Conservation (phyloP, 2,888 invertebrate genomes). For the Agonopterix arenella region DNA sequence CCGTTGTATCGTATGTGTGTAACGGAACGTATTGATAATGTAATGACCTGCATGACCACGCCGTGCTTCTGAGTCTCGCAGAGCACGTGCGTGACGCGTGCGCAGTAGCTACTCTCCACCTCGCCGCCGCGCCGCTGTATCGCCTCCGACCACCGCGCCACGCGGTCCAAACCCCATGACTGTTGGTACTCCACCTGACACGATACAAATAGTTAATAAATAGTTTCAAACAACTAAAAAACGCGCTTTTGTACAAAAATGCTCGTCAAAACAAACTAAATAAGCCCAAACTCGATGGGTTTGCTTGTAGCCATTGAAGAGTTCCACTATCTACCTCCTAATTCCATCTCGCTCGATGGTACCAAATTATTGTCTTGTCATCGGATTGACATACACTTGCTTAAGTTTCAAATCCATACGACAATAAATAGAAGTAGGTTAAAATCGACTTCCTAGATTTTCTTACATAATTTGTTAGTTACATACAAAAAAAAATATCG, state of each 20-base stretch:
- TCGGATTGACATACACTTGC: too few species aligned
- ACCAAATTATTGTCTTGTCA: too few species aligned
- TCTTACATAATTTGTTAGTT: too few species aligned
- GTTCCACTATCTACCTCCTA: too few species aligned
- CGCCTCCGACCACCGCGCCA: slow-evolving; percentile 80
- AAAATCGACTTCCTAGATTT: too few species aligned
- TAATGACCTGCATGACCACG: slow-evolving; percentile 85
- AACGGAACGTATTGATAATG: slow-evolving; percentile 10
- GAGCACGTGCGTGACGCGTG: slow-evolving; percentile 93
- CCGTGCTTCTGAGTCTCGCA: slow-evolving; percentile 94
- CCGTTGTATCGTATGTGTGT: slow-evolving; percentile 81
- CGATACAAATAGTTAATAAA: neutral
- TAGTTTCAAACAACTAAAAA: neutral
- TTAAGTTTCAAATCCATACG: too few species aligned
- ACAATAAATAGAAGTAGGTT: too few species aligned
- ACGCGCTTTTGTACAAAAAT: neutral
- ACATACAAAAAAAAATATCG: too few species aligned
- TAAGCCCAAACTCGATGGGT: too few species aligned
- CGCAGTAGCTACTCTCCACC: slow-evolving; percentile 89
- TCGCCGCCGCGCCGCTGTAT: slow-evolving; percentile 91
- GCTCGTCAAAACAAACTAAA: neutral
- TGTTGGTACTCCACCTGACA: slow-evolving; percentile 83
- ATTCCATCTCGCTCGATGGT: too few species aligned
- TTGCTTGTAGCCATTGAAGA: too few species aligned
- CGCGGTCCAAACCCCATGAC: slow-evolving; percentile 78